phyloP scores from a whole-genome alignment of 1,140 invertebrate species.

The Anastrepha ludens region DNA sequence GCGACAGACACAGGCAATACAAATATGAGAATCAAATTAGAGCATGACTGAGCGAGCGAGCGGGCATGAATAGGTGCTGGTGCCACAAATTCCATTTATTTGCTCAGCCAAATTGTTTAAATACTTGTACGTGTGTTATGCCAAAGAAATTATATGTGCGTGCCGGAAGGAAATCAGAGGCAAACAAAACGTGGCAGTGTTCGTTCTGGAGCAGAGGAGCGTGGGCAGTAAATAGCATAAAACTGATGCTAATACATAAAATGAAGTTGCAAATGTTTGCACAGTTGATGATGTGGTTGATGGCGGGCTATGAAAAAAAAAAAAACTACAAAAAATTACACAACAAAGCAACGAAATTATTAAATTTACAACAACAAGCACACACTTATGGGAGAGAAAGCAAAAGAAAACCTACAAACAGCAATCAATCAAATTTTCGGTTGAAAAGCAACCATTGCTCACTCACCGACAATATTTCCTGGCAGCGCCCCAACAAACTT shows the following conservation, averaged over 20 bases:
- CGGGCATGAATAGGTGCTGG: not conserved
- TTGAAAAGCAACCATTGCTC: not conserved
- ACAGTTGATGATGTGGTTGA: constrained; percentile 27
- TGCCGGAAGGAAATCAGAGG: constrained; percentile 29
- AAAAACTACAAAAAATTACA: not conserved
- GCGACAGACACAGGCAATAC: not conserved
- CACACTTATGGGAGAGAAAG: not conserved
- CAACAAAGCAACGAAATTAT: not conserved
- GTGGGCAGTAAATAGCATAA: not conserved
- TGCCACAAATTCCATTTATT: not conserved
- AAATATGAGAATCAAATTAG: constrained; percentile 47
- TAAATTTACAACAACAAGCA: constrained; percentile 1
- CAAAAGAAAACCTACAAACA: constrained; percentile 1
- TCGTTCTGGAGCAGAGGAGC: not conserved
- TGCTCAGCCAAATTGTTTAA: constrained; percentile 30
- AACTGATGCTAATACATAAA: not conserved
- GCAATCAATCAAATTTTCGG: constrained; percentile 40
- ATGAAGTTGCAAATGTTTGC: constrained; percentile 8
- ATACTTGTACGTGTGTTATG: not conserved
- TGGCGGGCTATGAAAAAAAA: not conserved
- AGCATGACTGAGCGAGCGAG: not conserved
- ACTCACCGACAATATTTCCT: not conserved
- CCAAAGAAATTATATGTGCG: not conserved
- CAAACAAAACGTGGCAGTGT: not conserved
- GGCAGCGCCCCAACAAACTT: not conserved